Percentiles rank a stretch among this genome's conserved stretches.
These are phyloP conservation scores for Nematostella vectensis DNA, from an alignment of 92 coral and sea anemone species.

Conservation along the genomic window DNA sequence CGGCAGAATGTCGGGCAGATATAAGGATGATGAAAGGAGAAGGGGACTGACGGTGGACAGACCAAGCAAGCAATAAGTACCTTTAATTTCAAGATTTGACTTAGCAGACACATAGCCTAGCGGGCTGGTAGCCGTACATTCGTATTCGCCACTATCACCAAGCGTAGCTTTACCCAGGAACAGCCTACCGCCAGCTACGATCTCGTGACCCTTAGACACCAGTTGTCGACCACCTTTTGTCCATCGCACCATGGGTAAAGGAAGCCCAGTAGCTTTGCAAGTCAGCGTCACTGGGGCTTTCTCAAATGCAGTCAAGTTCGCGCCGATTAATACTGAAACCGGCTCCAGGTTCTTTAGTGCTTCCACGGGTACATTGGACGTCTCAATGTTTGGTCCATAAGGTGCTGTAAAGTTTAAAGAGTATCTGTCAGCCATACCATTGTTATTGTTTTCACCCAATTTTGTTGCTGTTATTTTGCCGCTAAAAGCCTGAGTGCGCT, in stretches of 20 bases:
- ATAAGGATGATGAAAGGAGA: background rate
- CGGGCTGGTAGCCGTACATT: slow-evolving; percentile 55
- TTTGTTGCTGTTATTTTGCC: no score
- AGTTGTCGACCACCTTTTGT: slow-evolving; percentile 42
- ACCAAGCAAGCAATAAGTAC: slow-evolving; percentile 16
- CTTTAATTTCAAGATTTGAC: slow-evolving; percentile 55
- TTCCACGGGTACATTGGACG: slow-evolving; percentile 9
- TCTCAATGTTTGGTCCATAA: slow-evolving; percentile 18
- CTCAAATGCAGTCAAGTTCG: slow-evolving; percentile 32
- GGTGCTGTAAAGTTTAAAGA: slow-evolving; percentile 15
- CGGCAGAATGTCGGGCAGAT: no score
- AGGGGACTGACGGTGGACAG: background rate
- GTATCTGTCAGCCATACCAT: no score
- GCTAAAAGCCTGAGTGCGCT: no score
- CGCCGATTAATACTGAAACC: slow-evolving; percentile 42
- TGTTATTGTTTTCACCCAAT: no score
- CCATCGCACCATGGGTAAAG: slow-evolving; percentile 53
- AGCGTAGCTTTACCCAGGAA: slow-evolving; percentile 16
- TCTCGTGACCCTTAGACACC: slow-evolving; percentile 9
- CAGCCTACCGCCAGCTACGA: slow-evolving; percentile 22
- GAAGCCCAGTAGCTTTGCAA: slow-evolving; percentile 51
- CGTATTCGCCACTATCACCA: slow-evolving; percentile 48
- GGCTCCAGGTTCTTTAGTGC: slow-evolving; percentile 25
- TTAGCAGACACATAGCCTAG: slow-evolving; percentile 47
- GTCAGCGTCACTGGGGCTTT: slow-evolving; percentile 23